Conservation (phyloP, 2,113 vertebrate species). For the Argyrosomus japonicus region DNA sequence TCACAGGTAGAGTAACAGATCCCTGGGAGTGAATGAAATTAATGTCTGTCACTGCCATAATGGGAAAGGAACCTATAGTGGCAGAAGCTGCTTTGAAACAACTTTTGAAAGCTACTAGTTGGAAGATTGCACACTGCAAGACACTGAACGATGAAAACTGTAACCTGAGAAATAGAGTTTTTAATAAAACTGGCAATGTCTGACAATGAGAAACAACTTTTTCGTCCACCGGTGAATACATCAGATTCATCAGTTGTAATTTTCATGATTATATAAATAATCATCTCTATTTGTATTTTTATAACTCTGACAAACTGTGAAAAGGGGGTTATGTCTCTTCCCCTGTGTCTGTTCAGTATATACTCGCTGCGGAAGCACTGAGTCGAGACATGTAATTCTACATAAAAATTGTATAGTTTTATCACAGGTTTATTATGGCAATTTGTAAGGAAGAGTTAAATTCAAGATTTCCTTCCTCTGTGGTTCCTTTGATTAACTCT, state of each 20-base stretch:
- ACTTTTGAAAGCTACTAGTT: conserved; percentile 18
- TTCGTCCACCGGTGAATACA: background rate
- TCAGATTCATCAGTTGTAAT: background rate
- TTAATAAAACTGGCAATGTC: too few relatives aligned
- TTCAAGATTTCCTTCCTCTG: background rate
- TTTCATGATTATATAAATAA: background rate
- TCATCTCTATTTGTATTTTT: background rate
- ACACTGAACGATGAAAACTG: too few relatives aligned
- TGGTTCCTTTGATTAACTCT: background rate
- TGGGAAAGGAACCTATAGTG: background rate
- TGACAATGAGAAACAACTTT: background rate
- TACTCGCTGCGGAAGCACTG: background rate
- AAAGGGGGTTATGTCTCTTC: background rate
- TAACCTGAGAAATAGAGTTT: too few relatives aligned
- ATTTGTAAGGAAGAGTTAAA: background rate
- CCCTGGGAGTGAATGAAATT: conserved; percentile 13
- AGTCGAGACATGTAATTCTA: background rate
- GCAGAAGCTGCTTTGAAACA: conserved; percentile 3
- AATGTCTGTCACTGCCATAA: conserved; percentile 3
- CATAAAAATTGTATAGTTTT: background rate
- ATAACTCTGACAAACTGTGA: background rate
- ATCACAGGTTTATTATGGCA: background rate
- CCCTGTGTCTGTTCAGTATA: background rate
- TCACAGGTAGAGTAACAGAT: conserved; percentile 21
- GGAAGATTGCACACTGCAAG: background rate